Evolutionary conservation across 2,797 vertebrate genomes (phyloP), one percentile per base, ranked within the genome.

Genomic region (Nasua narica): DNA sequence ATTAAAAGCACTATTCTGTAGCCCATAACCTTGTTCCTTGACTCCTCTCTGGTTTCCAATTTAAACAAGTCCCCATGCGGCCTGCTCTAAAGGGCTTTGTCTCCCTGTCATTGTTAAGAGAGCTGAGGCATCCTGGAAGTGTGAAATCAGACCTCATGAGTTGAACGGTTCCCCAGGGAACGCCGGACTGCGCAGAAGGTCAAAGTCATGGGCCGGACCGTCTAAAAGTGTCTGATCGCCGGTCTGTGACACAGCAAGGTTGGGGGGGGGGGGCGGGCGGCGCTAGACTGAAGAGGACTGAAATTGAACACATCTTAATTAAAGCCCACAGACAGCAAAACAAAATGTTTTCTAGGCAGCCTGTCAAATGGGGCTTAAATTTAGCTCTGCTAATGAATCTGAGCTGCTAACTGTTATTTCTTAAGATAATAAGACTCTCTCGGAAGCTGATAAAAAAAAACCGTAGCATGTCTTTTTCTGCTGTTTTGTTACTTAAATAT

Each of bases 1-100:
- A 99, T 99, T 99, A 99, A 99, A 99, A 99, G 98, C 98, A 98
- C 99, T 98, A 98, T 99, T 99, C 98, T 99, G 99, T 98, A 99
- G 99, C 99, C 99, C 98, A 99, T 99, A 99, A 99, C 99, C 99
- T 99, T 99, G 99, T 99, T 99, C 99, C 99, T 99, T 99, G 99
- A 99, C 99, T 99, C 99, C 99, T 99, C 99, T 99, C 99, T 99
- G 99, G 99, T 99, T 99, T 99, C 99, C 99, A 99, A 99, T 99
- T 99, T 99, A 99, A 99, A 99, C 99, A 99, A 99, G 99, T 99
- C 99, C 99, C 99, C 98, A 99, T 99, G 99, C 98, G 98, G 99
- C 98, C 98, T 96, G 99, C 99, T 99, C 99, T 99, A 99, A 99
- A 99, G 99, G 99, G 98, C 99, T 99, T 99, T 99, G 99, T 99